Conservation (phyloP, 2,888 invertebrate genomes). For the Lasius platythorax region DNA sequence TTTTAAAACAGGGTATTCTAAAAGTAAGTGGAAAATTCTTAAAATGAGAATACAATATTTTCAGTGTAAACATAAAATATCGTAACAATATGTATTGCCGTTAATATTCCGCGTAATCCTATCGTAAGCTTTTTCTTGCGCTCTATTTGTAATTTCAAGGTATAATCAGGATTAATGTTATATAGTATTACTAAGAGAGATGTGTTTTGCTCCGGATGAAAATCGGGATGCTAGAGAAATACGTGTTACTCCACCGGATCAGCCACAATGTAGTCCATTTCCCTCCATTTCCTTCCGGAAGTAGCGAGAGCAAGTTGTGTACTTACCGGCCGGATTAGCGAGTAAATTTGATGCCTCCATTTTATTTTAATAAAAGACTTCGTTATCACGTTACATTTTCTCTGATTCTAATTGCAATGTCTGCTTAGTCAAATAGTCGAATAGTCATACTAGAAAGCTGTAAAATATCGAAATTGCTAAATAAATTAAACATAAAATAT, state of each 20-base stretch:
- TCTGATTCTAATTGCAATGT: background rate
- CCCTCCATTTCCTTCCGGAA: slow-evolving; percentile 49
- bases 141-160: background rate
- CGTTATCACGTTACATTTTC: background rate
- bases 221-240: slow-evolving; percentile 24
- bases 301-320: slow-evolving; percentile 20
- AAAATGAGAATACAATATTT: too few species aligned
- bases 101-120: background rate
- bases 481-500: background rate
- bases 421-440: background rate
- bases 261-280: slow-evolving; percentile 37
- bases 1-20: too few species aligned
- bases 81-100: background rate
- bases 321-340: slow-evolving; percentile 22
- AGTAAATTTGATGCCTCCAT: slow-evolving; percentile 20
- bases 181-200: background rate
- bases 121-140: slow-evolving; percentile 3
- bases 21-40: too few species aligned
- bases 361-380: slow-evolving; percentile 31
- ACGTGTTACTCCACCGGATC: slow-evolving; percentile 39
- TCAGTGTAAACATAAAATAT: background rate
- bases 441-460: background rate
- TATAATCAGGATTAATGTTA: slow-evolving; percentile 17
- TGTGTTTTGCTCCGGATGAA: slow-evolving; percentile 1
- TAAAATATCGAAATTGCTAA: background rate